These are phyloP conservation scores for Brachypterus glaber DNA, from an alignment of 2,888 invertebrate genomes.

Conservation along the genomic window DNA sequence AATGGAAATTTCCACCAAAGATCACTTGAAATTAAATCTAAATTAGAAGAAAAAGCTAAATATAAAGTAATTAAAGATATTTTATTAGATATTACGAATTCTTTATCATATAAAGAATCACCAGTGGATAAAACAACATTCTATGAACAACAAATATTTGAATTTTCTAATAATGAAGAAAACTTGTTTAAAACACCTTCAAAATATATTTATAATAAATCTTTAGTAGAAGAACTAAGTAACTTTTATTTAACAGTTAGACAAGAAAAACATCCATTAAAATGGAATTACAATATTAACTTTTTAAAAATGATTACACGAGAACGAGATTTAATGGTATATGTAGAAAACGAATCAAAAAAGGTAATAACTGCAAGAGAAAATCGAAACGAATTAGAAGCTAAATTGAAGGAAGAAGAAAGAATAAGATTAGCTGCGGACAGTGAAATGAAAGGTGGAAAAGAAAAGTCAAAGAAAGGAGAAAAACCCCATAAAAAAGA, in stretches of 20 bases:
- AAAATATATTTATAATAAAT: conserved; percentile 27
- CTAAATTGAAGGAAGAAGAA: not conserved
- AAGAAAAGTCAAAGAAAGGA: conserved; percentile 13
- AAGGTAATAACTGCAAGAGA: not conserved
- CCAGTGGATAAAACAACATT: conserved; percentile 9
- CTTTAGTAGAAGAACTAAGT: conserved; percentile 25
- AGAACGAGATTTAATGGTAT: conserved; percentile 21
- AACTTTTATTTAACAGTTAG: conserved; percentile 24
- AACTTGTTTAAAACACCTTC: conserved; percentile 16
- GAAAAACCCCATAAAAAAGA: conserved; percentile 4
- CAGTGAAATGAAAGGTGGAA: conserved; percentile 10
- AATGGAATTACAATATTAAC: conserved; percentile 27
- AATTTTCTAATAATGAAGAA: conserved; percentile 24
- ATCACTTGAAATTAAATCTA: conserved; percentile 14
- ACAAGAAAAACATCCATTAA: conserved; percentile 17
- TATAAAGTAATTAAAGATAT: conserved; percentile 22
- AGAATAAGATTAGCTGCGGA: conserved; percentile 8
- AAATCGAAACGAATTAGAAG: too few relatives aligned
- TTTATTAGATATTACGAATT: conserved; percentile 18
- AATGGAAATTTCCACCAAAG: conserved; percentile 13
- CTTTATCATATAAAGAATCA: conserved; percentile 12
- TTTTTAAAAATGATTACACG: conserved; percentile 21
- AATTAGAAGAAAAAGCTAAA: conserved; percentile 20
- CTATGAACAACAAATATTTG: conserved; percentile 26
- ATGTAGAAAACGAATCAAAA: conserved; percentile 9